Percentiles rank a stretch among this genome's conserved stretches.
Conservation (phyloP, 2,113 vertebrate species). For the Natator depressus region DNA sequence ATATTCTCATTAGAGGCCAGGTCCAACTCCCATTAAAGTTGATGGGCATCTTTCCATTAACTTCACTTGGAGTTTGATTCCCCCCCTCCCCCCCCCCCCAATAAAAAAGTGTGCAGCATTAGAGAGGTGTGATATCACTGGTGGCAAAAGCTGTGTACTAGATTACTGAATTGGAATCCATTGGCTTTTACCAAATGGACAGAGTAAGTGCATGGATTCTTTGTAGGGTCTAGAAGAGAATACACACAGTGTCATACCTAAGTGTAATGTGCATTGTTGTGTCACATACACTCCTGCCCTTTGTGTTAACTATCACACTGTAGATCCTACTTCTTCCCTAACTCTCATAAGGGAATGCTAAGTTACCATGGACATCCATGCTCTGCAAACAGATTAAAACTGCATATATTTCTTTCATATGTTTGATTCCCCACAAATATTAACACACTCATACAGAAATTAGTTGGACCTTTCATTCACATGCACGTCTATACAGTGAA, state of each 20-base stretch:
- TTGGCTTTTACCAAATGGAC: not conserved
- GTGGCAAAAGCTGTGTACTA: not conserved
- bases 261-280: not conserved
- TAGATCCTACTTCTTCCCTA: too few relatives aligned
- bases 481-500: not conserved
- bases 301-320: not conserved
- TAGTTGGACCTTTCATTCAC: not conserved
- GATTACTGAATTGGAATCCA: not conserved
- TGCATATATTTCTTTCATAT: not conserved
- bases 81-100: too few relatives aligned
- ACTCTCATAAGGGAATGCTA: not conserved
- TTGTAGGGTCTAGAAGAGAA: not conserved
- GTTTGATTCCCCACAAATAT: not conserved
- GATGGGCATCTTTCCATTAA: not conserved
- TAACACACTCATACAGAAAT: not conserved
- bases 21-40: not conserved
- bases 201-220: not conserved
- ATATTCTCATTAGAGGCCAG: not conserved
- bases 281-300: not conserved
- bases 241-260: not conserved
- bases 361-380: not conserved
- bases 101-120: not conserved
- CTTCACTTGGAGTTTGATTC: not conserved
- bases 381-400: not conserved
- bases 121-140: not conserved